Conservation (phyloP, 2,113 vertebrate species). For the Atractosteus spatula region DNA sequence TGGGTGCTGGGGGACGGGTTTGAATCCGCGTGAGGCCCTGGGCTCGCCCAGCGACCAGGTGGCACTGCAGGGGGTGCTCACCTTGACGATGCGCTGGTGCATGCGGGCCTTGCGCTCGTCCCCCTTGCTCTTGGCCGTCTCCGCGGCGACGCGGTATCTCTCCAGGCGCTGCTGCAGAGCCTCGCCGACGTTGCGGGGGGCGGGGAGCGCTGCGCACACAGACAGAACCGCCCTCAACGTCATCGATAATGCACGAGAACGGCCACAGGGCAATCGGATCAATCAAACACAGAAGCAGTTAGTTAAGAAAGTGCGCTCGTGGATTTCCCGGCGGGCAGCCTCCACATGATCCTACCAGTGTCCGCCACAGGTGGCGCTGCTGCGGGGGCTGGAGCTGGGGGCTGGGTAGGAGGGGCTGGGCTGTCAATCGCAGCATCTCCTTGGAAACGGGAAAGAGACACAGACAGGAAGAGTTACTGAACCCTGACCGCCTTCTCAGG, state of each 20-base stretch:
- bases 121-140: slow-evolving; percentile 77
- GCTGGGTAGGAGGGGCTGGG: slow-evolving; percentile 32
- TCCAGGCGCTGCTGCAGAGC: slow-evolving; percentile 88
- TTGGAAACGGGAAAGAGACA: slow-evolving; percentile 26
- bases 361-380: slow-evolving; percentile 31
- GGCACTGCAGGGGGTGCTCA: slow-evolving; percentile 21
- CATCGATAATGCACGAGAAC: not conserved
- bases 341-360: slow-evolving; percentile 35
- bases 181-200: slow-evolving; percentile 71
- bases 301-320: too few species aligned
- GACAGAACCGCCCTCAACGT: not conserved
- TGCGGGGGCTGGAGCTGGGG: slow-evolving; percentile 30
- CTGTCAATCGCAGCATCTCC: slow-evolving; percentile 39
- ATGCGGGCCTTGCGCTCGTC: slow-evolving; percentile 87
- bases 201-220: slow-evolving; percentile 50
- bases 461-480: not conserved
- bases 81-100: slow-evolving; percentile 88
- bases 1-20: not conserved
- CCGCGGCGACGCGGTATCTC: slow-evolving; percentile 72
- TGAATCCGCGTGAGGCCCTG: not conserved
- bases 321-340: too few species aligned
- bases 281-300: not conserved
- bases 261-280: not conserved
- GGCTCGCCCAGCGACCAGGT: too few species aligned
- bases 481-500: slow-evolving; percentile 2